Evolutionary conservation across 2,113 vertebrate genomes (phyloP).

Genomic region (Prunella fulvescens): DNA sequence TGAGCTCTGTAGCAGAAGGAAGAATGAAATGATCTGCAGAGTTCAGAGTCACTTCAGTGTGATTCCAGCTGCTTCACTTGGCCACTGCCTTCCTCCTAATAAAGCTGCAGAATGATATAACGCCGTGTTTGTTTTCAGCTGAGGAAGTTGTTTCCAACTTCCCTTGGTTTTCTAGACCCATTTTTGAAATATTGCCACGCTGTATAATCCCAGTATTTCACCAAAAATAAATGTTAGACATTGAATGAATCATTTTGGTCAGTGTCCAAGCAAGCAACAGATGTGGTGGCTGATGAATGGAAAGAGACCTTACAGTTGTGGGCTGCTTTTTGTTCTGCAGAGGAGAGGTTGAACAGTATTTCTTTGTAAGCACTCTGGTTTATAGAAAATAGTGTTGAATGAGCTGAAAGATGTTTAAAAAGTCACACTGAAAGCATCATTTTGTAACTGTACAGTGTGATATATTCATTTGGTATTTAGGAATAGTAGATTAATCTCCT

Average conservation of each 20-base stretch:
- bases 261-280: conserved; percentile 48
- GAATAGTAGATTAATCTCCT: neutral
- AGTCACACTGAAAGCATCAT: neutral
- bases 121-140: conserved; percentile 35
- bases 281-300: conserved; percentile 55
- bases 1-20: conserved; percentile 15
- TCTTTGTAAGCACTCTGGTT: conserved; percentile 42
- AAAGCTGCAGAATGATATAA: conserved; percentile 56
- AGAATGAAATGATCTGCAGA: conserved; percentile 27
- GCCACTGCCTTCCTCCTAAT: conserved; percentile 59
- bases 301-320: conserved; percentile 41
- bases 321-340: conserved; percentile 25
- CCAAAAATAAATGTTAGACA: conserved; percentile 55
- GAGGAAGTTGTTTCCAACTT: conserved; percentile 58
- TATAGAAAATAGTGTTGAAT: conserved; percentile 53
- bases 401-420: conserved; percentile 27
- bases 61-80: conserved; percentile 35
- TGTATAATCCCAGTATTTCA: conserved; percentile 43
- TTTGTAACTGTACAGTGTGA: neutral
- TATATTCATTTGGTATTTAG: neutral
- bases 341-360: neutral
- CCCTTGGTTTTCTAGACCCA: conserved; percentile 49
- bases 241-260: conserved; percentile 61
- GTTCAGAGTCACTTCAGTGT: conserved; percentile 21
- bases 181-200: conserved; percentile 39